Percentiles rank a stretch among this genome's conserved stretches.
Conservation (phyloP, 2,888 invertebrate species). For the Diogma glabrata region DNA sequence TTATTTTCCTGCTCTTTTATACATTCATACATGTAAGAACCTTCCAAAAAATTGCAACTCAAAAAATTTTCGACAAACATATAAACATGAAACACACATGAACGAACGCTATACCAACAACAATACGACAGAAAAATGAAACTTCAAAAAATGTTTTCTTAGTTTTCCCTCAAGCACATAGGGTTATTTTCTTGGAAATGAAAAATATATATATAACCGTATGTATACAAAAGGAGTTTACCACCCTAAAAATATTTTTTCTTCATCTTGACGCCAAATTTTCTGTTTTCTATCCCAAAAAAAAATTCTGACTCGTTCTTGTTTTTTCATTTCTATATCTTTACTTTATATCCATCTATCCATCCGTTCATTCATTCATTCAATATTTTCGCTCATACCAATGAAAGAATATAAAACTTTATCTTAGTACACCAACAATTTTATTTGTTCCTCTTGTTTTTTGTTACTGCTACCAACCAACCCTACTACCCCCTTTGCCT, state of each 20-base stretch:
- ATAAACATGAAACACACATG: no score
- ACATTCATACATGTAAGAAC: no score
- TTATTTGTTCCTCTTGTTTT: background rate
- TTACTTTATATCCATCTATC: slow-evolving; percentile 3
- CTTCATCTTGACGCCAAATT: slow-evolving; percentile 7
- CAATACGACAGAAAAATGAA: slow-evolving; percentile 7
- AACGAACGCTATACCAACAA: background rate
- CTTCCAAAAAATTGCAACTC: no score
- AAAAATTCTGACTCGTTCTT: background rate
- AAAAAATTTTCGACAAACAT: no score
- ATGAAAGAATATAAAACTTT: slow-evolving; percentile 2
- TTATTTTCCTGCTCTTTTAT: no score
- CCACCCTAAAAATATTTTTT: slow-evolving; percentile 4
- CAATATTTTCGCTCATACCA: slow-evolving; percentile 4
- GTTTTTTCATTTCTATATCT: background rate
- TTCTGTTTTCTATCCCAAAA: slow-evolving; percentile 2
- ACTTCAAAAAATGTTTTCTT: slow-evolving; percentile 4
- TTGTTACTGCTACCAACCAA: background rate
- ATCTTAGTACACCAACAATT: slow-evolving; percentile 7
- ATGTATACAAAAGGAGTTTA: background rate
- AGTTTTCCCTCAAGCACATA: slow-evolving; percentile 10
- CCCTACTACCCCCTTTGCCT: background rate
- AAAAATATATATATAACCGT: background rate
- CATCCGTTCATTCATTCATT: slow-evolving; percentile 7
- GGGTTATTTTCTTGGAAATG: slow-evolving; percentile 5